Base-by-base conservation (phyloP, 2,797 vertebrate genomes). In the Anableps anableps region DNA sequence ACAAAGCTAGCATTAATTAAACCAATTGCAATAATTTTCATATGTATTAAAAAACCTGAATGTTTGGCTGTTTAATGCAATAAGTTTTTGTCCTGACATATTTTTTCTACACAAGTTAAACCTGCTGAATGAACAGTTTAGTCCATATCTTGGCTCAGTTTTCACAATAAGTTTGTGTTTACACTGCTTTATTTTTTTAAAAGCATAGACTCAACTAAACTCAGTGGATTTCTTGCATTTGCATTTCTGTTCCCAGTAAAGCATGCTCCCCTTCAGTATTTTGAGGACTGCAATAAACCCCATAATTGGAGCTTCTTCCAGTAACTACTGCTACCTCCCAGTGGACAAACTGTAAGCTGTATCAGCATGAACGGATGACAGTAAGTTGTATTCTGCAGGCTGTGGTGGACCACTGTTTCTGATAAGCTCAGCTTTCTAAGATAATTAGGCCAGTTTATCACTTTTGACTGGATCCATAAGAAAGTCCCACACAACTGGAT, bases 381-480 rank as follows among this genome's bases (percentile, higher is more conserved):
- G 68, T 47, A 47, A 71, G 41, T 41, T 29, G 68, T 14, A 71
- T 71, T 26, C 68, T 71, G 68, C 41, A 71, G 68, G n/a, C 68
- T 45, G 14, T 9, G 68, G 43, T 45, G 68, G 68, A 45, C 68
- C 43, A n/a, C 68, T 3, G 43, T 47, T 71, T 71, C 68, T 71
- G 68, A 71, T 71, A 45, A 71, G 68, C 68, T 71, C 68, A 71
- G 68, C 68, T 45, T 45, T 71, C 43, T 47, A 21, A 47, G 26
- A 16, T 71, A 71, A 71, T 71, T 71, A 71, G 41, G 43, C 43
- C n/a, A 71, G 68, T 71, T 71, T 71, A 71, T 71, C 68, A 71
- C 68, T 71, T 71, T 47, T 71, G 68, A 71, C 68, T 71, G 68
- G 68, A 71, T 71, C 41, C 41, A 71, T 45, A 71, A 71, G 26